Base-by-base conservation (phyloP, 2,113 vertebrate genomes). In the Falco punctatus region DNA sequence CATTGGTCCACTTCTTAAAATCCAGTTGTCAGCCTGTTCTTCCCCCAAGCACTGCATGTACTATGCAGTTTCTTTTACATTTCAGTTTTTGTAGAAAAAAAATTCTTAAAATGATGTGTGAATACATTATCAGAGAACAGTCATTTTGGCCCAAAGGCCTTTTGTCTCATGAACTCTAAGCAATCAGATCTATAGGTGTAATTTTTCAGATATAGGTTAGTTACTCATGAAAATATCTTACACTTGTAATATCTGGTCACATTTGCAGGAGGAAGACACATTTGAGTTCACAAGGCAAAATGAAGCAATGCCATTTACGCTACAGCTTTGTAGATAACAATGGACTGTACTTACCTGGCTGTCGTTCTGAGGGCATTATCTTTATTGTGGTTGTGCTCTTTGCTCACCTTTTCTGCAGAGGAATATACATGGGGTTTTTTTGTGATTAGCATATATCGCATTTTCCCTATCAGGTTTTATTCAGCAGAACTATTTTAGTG, bases 351-450 rank as follows among this genome's bases (percentile, higher is more conserved):
- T 98, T 97, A 99, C 99, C 99, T 99, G 98, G 98, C 98, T 94
- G 98, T 98, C 78, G 99, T 98, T 97, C 99, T 98, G 97, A 99
- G 98, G 97, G 98, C 94, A 71, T 97, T 98, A 96, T 99, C 99
- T 97, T 99, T 99, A 85, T 97, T 98, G 97, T 99, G 99, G 98
- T 99, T 99, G 97, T 99, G 99, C 97, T 99, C 99, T 99, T 99
- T 99, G 98, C 99, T 99, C 98, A 99, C 99, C 98, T 99, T 99
- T 98, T 99, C 99, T 99, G 98, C 55, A 98, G 71, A 90, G 83
- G 85, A 96, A 97, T 27, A 96, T 21, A 96, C 7, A 67, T 28
- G 28, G 21, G 28, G 8, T 3, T 15, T 35, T 84, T 69, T 80
- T 84, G 48, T 55, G 32, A 94, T 86, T 81, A 95, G 66, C 57